phyloP scores from a whole-genome alignment of 2,888 invertebrate genomes.

The Rhamphomyia laevipes region DNA sequence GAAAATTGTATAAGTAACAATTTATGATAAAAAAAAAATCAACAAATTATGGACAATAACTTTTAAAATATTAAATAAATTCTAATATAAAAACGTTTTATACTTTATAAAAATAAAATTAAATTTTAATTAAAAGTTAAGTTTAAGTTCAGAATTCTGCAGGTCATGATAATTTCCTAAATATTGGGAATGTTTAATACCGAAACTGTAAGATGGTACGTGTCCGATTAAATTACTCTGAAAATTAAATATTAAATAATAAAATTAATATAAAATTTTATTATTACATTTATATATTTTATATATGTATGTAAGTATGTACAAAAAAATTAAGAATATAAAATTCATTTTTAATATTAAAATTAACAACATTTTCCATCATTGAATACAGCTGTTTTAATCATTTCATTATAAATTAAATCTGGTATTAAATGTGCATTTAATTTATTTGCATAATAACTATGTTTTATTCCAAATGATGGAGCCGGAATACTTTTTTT shows the following conservation, averaged over 20 bases:
- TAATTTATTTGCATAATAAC: constrained; percentile 49
- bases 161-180: constrained; percentile 40
- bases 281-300: neutral
- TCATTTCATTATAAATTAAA: neutral
- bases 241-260: constrained; percentile 20
- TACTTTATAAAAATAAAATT: too few relatives aligned
- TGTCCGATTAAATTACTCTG: constrained; percentile 49
- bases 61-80: too few relatives aligned
- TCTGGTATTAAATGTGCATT: constrained; percentile 22
- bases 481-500: constrained; percentile 44
- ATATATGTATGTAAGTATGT: neutral
- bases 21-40: too few relatives aligned
- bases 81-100: too few relatives aligned
- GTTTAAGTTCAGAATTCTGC: too few relatives aligned
- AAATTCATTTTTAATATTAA: too few relatives aligned
- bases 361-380: neutral
- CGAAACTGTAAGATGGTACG: constrained; percentile 63
- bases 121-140: too few relatives aligned
- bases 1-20: too few relatives aligned
- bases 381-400: neutral
- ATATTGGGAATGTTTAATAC: constrained; percentile 77
- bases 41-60: too few relatives aligned
- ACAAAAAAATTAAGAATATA: neutral
- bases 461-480: constrained; percentile 74
- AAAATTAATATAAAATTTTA: neutral